phyloP scores from a whole-genome alignment of 2,113 vertebrate genomes.

The Nothocercus julius region DNA sequence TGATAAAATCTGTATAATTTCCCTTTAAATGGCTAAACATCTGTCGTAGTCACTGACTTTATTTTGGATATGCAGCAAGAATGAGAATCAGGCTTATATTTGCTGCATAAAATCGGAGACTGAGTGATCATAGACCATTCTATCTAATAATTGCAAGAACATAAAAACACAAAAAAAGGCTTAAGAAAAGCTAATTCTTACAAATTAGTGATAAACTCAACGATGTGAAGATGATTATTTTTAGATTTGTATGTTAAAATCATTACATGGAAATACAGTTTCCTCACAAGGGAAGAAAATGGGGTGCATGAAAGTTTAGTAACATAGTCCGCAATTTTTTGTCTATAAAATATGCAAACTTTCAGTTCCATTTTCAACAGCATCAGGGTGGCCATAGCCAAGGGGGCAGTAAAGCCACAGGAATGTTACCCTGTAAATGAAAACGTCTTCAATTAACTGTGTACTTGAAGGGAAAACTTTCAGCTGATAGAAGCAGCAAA shows the following conservation, averaged over 20 bases:
- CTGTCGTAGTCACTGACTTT: not conserved
- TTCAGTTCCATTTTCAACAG: not conserved
- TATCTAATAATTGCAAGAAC: not conserved
- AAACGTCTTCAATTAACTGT: not conserved
- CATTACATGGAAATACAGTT: not conserved
- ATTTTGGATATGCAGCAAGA: not conserved
- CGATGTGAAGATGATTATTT: not conserved
- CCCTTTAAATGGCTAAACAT: not conserved
- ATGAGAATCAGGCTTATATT: not conserved
- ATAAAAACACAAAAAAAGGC: not conserved
- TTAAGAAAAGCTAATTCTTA: not conserved
- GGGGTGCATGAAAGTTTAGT: not conserved
- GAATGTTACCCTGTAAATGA: not conserved
- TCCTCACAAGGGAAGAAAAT: not conserved
- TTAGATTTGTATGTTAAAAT: not conserved
- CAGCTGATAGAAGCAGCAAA: not conserved
- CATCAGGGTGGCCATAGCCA: not conserved
- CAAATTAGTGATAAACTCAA: not conserved
- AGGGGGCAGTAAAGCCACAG: not conserved
- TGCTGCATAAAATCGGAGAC: not conserved
- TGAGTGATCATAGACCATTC: not conserved
- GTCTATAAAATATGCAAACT: not conserved
- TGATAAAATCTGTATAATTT: not conserved
- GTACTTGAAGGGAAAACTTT: not conserved
- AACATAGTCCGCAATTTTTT: not conserved